These are phyloP conservation scores for Cerceris ruficornis DNA, from an alignment of 2,888 invertebrate species.

Conservation along the genomic window DNA sequence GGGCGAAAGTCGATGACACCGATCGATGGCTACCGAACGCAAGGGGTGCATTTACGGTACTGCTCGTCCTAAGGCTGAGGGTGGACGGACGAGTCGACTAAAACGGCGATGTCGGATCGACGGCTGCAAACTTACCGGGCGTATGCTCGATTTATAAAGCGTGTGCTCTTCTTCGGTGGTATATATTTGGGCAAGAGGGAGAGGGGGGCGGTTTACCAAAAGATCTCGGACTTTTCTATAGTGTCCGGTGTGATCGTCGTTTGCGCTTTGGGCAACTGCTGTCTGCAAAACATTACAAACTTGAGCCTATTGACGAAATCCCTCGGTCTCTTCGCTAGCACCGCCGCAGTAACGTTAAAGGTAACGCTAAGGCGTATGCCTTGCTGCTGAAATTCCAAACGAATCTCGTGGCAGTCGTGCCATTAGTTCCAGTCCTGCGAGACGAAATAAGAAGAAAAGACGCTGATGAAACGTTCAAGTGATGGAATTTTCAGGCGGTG, in stretches of 20 bases:
- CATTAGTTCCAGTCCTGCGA: no score
- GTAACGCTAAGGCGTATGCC: background rate
- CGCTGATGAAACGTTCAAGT: background rate
- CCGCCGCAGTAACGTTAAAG: constrained; percentile 12
- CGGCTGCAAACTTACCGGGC: constrained; percentile 12
- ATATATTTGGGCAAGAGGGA: constrained; percentile 1
- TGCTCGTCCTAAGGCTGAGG: background rate
- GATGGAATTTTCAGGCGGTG: background rate
- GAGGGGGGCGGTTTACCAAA: constrained; percentile 1
- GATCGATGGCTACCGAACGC: no score
- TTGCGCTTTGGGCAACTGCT: constrained; percentile 1
- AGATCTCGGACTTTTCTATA: constrained; percentile 5
- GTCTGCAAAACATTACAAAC: constrained; percentile 12
- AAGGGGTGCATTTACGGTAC: no score
- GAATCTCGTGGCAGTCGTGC: no score
- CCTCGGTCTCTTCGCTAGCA: constrained; percentile 8
- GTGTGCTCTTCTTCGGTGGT: constrained; percentile 20
- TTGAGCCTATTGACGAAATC: constrained; percentile 13
- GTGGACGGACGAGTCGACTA: background rate
- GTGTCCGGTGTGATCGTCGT: background rate
- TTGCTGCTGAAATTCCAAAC: no score
- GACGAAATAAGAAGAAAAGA: no score
- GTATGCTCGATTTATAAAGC: constrained; percentile 32
- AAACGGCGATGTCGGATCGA: constrained; percentile 18
- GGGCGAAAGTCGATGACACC: no score